These are phyloP conservation scores for Hipposideros armiger DNA, from an alignment of 2,113 vertebrate genomes.

Conservation along the genomic window DNA sequence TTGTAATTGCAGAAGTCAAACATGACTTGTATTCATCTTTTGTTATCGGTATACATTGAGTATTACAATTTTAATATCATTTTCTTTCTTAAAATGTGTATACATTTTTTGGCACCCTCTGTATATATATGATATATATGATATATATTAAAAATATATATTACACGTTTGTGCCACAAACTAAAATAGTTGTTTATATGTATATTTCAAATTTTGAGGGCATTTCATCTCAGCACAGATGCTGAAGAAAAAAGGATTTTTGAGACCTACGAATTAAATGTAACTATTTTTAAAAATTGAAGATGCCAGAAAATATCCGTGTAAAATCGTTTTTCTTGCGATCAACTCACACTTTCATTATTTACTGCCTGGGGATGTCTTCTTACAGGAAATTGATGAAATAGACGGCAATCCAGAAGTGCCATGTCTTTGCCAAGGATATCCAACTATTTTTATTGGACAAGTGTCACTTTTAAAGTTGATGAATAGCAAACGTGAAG, in stretches of 20 bases:
- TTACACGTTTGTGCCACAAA: not conserved
- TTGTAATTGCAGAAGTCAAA: too few relatives aligned
- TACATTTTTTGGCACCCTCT: too few relatives aligned
- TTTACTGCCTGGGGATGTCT: not conserved
- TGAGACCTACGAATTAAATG: constrained; percentile 1
- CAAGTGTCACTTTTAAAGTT: constrained; percentile 34
- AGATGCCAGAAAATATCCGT: not conserved
- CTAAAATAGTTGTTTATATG: not conserved
- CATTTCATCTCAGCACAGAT: not conserved
- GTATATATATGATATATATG: too few relatives aligned
- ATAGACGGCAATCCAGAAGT: constrained; percentile 19
- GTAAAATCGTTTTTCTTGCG: not conserved
- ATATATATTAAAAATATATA: not conserved
- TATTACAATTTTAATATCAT: too few relatives aligned
- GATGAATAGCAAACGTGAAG: not conserved
- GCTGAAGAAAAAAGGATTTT: not conserved
- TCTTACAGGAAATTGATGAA: constrained; percentile 32
- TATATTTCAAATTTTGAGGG: not conserved
- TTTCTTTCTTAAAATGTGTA: too few relatives aligned
- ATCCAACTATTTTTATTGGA: constrained; percentile 38
- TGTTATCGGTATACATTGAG: too few relatives aligned
- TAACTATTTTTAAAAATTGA: constrained; percentile 4
- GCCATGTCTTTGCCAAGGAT: constrained; percentile 34
- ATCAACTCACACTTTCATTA: not conserved
- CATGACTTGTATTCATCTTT: too few relatives aligned